phyloP scores from a whole-genome alignment of 2,888 invertebrate genomes.

The Margaritifera margaritifera region DNA sequence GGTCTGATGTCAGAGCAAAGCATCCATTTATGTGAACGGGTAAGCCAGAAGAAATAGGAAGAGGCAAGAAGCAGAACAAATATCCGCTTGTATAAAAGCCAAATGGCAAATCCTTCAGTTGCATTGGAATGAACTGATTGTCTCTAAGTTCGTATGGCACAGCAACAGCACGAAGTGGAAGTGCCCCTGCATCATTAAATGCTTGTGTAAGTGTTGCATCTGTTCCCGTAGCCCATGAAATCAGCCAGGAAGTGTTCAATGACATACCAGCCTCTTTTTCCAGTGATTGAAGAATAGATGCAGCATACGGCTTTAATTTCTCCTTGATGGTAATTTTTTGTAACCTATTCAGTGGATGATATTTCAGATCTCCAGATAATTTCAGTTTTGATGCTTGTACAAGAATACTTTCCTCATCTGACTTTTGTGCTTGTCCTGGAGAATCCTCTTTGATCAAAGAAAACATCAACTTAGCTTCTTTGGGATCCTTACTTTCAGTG shows the following conservation, averaged over 20 bases:
- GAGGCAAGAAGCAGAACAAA: slow-evolving; percentile 47
- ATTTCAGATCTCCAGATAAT: too few relatives aligned
- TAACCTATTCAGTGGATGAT: too few relatives aligned
- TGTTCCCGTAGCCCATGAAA: neutral
- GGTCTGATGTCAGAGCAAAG: slow-evolving; percentile 59
- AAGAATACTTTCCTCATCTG: too few relatives aligned
- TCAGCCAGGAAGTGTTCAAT: neutral
- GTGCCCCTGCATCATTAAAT: slow-evolving; percentile 9
- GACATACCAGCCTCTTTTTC: too few relatives aligned
- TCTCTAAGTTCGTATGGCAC: slow-evolving; percentile 27
- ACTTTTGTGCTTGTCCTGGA: too few relatives aligned
- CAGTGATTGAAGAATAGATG: too few relatives aligned
- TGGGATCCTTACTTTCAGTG: slow-evolving; percentile 6
- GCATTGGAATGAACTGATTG: neutral
- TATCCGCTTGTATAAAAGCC: slow-evolving; percentile 30
- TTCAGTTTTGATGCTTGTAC: too few relatives aligned
- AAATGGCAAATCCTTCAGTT: slow-evolving; percentile 5
- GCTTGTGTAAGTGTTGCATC: neutral
- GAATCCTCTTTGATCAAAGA: slow-evolving; percentile 2
- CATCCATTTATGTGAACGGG: slow-evolving; percentile 64
- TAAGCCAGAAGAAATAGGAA: slow-evolving; percentile 52
- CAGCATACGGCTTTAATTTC: too few relatives aligned
- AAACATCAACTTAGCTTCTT: slow-evolving; percentile 4
- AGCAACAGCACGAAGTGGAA: slow-evolving; percentile 53
- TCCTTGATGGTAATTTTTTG: too few relatives aligned